Percentiles rank a stretch among this genome's conserved stretches.
These are phyloP conservation scores for Erythrocercus mccallii DNA, from an alignment of 2,113 vertebrate species.

Conservation along the genomic window DNA sequence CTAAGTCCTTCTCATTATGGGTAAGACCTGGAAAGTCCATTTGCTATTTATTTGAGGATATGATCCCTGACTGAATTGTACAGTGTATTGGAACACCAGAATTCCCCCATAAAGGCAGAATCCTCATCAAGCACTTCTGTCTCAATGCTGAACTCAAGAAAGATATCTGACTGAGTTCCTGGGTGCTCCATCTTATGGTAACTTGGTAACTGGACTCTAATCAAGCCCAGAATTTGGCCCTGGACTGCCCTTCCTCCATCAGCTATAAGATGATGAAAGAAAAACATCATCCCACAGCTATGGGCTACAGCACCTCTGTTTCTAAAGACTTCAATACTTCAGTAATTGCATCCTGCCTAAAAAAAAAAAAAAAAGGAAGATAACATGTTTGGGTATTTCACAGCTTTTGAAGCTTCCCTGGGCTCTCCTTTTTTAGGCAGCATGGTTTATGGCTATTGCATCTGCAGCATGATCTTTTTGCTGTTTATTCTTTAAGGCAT, in stretches of 20 bases:
- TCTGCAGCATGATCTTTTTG: background rate
- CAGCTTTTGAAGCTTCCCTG: slow-evolving; percentile 72
- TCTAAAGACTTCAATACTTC: background rate
- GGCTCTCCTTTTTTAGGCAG: slow-evolving; percentile 66
- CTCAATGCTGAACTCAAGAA: rapidly evolving
- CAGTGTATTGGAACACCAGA: background rate
- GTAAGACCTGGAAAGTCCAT: slow-evolving; percentile 35
- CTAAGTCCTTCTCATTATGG: slow-evolving; percentile 40
- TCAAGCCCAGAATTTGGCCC: background rate
- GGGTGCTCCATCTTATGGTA: background rate
- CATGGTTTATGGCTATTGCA: slow-evolving; percentile 24
- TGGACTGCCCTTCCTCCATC: background rate
- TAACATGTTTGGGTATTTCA: slow-evolving; percentile 63
- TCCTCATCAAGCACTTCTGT: background rate
- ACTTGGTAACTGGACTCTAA: background rate
- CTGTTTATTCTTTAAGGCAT: slow-evolving; percentile 22
- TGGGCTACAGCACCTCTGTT: background rate
- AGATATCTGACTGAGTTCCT: background rate
- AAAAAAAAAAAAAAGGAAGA: background rate
- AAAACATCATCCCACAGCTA: background rate
- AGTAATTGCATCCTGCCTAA: slow-evolving; percentile 15
- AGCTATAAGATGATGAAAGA: background rate
- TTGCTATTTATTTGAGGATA: background rate
- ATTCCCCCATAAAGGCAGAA: background rate
- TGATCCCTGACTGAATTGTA: background rate